Evolutionary conservation across 2,888 invertebrate species (phyloP), one percentile per base, ranked within the genome.

Genomic region (Anticlea derivata): DNA sequence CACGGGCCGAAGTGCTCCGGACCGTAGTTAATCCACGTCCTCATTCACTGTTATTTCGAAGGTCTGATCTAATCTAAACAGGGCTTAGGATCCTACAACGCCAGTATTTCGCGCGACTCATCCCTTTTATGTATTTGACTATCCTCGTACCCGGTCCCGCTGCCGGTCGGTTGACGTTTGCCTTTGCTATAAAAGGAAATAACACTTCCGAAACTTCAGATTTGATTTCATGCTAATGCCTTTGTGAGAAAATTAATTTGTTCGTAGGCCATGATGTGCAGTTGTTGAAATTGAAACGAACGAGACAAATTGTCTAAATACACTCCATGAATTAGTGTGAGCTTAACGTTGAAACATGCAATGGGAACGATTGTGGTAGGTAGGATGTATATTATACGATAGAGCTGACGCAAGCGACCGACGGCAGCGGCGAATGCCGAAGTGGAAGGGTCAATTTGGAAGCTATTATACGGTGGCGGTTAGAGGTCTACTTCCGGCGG

Each of bases 51-150:
- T 90, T 90, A 90, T 90, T 90, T 87, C 87, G 85, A 87, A 88
- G 89, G 87, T 85, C 88, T 89, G 88, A 89, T 90, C 89, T 89
- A 90, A 90, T 90, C 89, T 90, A 88, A 90, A 89, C 89, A 86
- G 83, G 82, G 86, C 87, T 90, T 87, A 87, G 86, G 82, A 85
- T 86, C 83, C 83, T 86, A 85, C 87, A 84, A 83, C 80, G 83
- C 78, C 86, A 86, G 85, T 87, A 86, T 85, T 86, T 86, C 82
- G 81, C 84, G 82, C 83, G 81, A 80, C 81, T 85, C 82, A 83
- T 87, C 87, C 88, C 89, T 86, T 87, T 88, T 86, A 86, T 86
- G 84, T 87, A 83, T 83, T 86, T 80, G 82, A 81, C 86, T 83
- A 83, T 84, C 75, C 81, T 74, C 72, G 73, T 77, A 75, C 78